Conservation (phyloP, 2,888 invertebrate genomes). For the Nephrotoma appendiculata region DNA sequence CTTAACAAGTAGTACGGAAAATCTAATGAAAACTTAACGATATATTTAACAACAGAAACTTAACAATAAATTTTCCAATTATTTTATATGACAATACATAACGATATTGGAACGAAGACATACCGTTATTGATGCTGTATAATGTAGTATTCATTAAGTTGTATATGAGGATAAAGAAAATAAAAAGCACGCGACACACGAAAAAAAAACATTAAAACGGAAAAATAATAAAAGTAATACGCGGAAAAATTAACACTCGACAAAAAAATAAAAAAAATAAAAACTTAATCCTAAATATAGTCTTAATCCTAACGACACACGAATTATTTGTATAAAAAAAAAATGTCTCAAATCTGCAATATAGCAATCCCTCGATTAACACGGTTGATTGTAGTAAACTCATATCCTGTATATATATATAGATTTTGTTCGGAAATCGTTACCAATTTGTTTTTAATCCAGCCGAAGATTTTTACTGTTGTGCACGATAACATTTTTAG, state of each 20-base stretch:
- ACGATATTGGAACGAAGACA: neutral
- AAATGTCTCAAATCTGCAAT: neutral
- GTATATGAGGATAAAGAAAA: neutral
- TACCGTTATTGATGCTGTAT: neutral
- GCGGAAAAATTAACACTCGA: neutral
- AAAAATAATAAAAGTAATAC: neutral
- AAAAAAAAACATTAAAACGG: neutral
- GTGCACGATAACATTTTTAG: neutral
- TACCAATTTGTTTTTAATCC: neutral
- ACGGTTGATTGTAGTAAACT: neutral
- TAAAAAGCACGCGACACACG: neutral
- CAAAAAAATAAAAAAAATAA: neutral
- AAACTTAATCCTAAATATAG: neutral
- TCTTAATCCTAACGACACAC: neutral
- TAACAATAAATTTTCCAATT: neutral
- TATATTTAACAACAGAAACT: neutral
- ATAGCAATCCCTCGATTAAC: neutral
- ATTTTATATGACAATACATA: neutral
- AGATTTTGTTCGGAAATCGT: neutral
- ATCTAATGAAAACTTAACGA: neutral
- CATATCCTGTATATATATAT: neutral
- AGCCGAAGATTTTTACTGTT: neutral
- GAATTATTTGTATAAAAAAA: neutral
- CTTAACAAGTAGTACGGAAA: neutral
- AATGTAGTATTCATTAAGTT: neutral